A percentile compares a stretch with the other conserved stretches of the same genome.
phyloP scores from a whole-genome alignment of 1,140 invertebrate species.

The Camponotus vicinus region DNA sequence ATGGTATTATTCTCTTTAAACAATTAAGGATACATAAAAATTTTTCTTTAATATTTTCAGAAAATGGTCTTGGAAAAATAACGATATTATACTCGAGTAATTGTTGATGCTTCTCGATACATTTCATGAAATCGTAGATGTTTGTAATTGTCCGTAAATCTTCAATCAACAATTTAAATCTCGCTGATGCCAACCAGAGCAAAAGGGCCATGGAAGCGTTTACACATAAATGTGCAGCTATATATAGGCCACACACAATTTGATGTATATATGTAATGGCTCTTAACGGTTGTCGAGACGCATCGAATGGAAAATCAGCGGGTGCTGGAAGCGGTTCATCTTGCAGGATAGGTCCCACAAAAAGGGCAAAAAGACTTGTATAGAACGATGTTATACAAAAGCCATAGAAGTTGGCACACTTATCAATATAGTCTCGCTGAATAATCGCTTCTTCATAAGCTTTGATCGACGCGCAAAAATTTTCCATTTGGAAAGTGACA shows the following conservation, averaged over 20 bases:
- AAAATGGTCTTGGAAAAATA: neutral
- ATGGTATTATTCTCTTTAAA: neutral
- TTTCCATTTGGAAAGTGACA: slow-evolving; percentile 39
- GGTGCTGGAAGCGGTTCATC: slow-evolving; percentile 37
- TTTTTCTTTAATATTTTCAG: neutral
- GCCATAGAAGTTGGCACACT: slow-evolving; percentile 60
- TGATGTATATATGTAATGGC: slow-evolving; percentile 44
- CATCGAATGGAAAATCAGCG: slow-evolving; percentile 57
- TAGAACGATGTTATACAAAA: slow-evolving; percentile 61
- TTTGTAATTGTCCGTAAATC: slow-evolving; percentile 29
- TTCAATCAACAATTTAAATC: slow-evolving; percentile 57
- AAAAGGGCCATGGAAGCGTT: slow-evolving; percentile 50
- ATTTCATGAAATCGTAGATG: slow-evolving; percentile 14
- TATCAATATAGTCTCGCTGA: slow-evolving; percentile 37
- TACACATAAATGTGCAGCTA: slow-evolving; percentile 6
- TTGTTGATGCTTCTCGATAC: slow-evolving; percentile 53
- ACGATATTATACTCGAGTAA: slow-evolving; percentile 47
- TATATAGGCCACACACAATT: neutral
- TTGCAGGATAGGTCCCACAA: slow-evolving; percentile 65
- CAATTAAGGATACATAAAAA: neutral
- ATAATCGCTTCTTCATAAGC: slow-evolving; percentile 10
- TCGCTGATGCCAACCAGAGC: slow-evolving; percentile 52
- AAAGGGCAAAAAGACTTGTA: slow-evolving; percentile 61
- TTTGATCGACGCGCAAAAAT: slow-evolving; percentile 2
- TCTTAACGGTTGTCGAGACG: slow-evolving; percentile 27